Percentiles rank a stretch among this genome's conserved stretches.
Conservation (phyloP, 2,113 vertebrate species). For the Nestor notabilis region DNA sequence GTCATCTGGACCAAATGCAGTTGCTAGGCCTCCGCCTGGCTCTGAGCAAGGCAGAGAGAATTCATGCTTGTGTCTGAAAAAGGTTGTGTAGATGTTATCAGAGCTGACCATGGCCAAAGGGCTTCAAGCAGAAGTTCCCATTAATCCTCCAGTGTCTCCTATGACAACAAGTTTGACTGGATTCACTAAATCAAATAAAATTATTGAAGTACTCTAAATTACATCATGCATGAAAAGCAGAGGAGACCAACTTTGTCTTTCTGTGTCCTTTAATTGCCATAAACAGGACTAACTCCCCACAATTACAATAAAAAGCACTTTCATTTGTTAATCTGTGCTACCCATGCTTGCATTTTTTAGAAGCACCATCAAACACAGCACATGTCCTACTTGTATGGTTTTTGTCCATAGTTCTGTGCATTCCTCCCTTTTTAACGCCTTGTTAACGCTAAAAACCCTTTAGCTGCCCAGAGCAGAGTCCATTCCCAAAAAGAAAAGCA, state of each 20-base stretch:
- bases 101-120: neutral
- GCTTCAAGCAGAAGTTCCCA: neutral
- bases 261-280: neutral
- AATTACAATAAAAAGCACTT: neutral
- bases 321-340: constrained; percentile 5
- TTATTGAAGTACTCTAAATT: neutral
- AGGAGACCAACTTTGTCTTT: neutral
- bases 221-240: neutral
- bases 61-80: neutral
- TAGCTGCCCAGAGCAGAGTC: neutral
- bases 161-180: neutral
- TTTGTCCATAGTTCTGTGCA: neutral
- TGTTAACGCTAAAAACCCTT: constrained; percentile 4
- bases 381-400: neutral
- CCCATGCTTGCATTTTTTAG: neutral
- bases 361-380: neutral
- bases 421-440: neutral
- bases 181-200: neutral
- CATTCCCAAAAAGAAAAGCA: neutral
- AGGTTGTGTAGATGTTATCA: neutral
- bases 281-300: neutral
- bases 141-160: neutral
- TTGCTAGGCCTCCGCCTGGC: neutral
- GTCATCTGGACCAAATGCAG: neutral
- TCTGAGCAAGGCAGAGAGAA: neutral